Percentiles rank a stretch among this genome's conserved stretches.
Conservation (phyloP, 2,888 invertebrate species). For the Himalopsyche tibetana region DNA sequence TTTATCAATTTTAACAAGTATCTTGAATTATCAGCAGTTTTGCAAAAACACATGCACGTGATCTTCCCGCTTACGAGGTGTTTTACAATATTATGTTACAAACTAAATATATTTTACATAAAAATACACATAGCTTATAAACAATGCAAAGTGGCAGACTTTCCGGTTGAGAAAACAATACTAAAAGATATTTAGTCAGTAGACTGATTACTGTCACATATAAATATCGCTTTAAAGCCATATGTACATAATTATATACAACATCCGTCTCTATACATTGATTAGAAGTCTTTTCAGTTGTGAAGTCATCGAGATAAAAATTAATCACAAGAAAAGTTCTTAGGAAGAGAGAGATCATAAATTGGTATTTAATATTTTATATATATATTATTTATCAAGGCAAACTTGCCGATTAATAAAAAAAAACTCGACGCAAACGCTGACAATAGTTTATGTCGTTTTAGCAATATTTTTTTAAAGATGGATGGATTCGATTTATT, state of each 20-base stretch:
- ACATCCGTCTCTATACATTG: no score
- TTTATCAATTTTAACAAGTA: no score
- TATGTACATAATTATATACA: slow-evolving; percentile 32
- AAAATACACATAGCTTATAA: no score
- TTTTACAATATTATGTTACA: no score
- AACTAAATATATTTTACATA: no score
- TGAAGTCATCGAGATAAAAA: slow-evolving; percentile 1
- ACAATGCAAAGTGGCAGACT: no score
- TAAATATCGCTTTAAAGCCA: slow-evolving; percentile 11
- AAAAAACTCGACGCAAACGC: not conserved
- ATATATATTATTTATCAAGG: slow-evolving; percentile 8
- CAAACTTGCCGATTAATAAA: slow-evolving; percentile 5
- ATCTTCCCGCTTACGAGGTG: no score
- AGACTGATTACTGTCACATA: not conserved
- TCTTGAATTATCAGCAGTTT: no score
- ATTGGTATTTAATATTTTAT: not conserved
- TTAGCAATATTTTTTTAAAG: not conserved
- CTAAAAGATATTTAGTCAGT: not conserved
- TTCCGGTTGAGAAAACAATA: no score
- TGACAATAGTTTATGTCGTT: not conserved
- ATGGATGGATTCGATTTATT: slow-evolving; percentile 32
- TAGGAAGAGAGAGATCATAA: slow-evolving; percentile 10
- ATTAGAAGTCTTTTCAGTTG: slow-evolving; percentile 1
- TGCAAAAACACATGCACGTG: no score
- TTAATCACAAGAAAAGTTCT: not conserved